Percentiles rank a stretch among this genome's conserved stretches.
Conservation (phyloP, 2,888 invertebrate species). For the Antitype chi region DNA sequence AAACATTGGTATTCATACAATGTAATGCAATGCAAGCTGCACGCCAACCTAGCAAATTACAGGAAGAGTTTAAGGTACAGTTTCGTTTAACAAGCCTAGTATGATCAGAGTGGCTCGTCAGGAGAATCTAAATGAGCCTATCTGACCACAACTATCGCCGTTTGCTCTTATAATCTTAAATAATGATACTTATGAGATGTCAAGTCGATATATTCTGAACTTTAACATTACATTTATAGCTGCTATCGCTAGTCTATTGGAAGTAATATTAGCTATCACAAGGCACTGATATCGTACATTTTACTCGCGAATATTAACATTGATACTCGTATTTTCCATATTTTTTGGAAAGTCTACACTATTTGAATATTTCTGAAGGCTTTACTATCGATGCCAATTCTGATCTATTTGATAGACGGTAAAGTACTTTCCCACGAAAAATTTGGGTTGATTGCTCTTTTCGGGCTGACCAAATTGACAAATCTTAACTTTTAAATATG, state of each 20-base stretch:
- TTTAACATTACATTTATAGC: constrained; percentile 41
- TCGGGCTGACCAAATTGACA: too few relatives aligned
- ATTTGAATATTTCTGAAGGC: background rate
- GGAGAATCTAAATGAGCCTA: background rate
- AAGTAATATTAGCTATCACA: constrained; percentile 69
- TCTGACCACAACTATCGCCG: background rate
- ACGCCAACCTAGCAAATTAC: background rate
- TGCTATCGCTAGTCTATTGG: constrained; percentile 56
- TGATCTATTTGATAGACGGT: background rate
- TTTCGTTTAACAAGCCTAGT: background rate
- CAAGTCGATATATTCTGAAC: constrained; percentile 45
- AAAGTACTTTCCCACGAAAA: background rate
- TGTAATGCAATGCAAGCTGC: background rate
- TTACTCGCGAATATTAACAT: constrained; percentile 47
- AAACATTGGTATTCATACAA: background rate
- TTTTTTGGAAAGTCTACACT: constrained; percentile 27
- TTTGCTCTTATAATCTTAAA: background rate
- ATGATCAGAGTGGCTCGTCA: background rate
- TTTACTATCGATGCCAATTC: constrained; percentile 29
- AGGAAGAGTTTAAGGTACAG: background rate
- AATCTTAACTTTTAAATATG: too few relatives aligned
- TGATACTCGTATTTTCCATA: constrained; percentile 21
- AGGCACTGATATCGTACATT: constrained; percentile 75
- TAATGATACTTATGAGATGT: constrained; percentile 21
- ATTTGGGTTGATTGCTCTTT: background rate